Base-by-base conservation (phyloP, 2,113 vertebrate genomes). In the Riparia riparia region DNA sequence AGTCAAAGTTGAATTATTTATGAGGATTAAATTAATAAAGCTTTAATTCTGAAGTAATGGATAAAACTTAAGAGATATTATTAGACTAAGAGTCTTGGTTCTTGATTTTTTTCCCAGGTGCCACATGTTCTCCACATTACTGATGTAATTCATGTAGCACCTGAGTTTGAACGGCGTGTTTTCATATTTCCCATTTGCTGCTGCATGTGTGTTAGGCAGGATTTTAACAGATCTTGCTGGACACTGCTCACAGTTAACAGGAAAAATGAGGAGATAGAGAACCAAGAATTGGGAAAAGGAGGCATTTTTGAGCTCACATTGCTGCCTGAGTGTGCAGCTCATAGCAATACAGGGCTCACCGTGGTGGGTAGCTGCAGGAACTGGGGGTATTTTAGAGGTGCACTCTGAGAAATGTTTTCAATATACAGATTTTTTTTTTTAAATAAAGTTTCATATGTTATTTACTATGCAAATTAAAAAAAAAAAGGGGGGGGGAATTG, bases 1-100 rank as follows among this genome's bases (percentile, higher is more conserved):
- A 58, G 68, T 34, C 14, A 51, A 72, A 93, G 29, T 7, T 76
- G 34, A 86, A 37, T 82, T 91, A 69, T 80, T 80, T 82, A 61
- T 68, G 25, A 71, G 53, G 42, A 58, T 80, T 89, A 93, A 90
- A 82, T 86, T 68, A 80, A 64, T 34, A 61, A 68, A 89, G 11
- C 9, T 65, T 82, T 65, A 85, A 68, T 88, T 85, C 24, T 76
- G 44, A 82, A 82, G 80, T 37, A 71, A 45, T 32, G 28, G 51
- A 24, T 79, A 56, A 54, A 58, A 85, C 45, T 63, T 71, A 42
- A 63, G 41, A 28, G 26, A 26, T 26, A 41, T 68, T 13, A 44
- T 44, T 61, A 37, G 28, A 29, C 12, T 47, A 32, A 80, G 44
- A 74, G 12, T 31, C n/a, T 15, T 81, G 50, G 20, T 10, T 76